Base-by-base conservation (phyloP, 1,140 invertebrate species). In the Papilio polyxenes region DNA sequence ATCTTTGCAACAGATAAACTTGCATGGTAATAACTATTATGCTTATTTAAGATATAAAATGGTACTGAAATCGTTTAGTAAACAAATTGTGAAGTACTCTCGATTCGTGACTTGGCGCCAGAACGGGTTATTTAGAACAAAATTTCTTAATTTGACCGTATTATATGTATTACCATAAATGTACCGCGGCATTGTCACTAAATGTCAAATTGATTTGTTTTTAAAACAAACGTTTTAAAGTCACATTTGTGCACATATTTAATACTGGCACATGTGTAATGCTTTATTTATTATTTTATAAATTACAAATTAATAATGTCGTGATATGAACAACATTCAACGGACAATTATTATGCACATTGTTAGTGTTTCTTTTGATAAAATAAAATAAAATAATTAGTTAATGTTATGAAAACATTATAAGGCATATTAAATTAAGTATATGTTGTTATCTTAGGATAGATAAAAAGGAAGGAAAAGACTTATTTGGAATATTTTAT, bases 121-220 rank as follows among this genome's bases (percentile, higher is more conserved):
- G 62, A 75, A 83, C 86, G 83, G 84, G 83, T 87, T 87, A 81
- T 86, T 83, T 85, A 82, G 84, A 85, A 84, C 84, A 17, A 82
- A 83, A 86, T 87, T 86, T 86, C 85, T 87, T 87, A 86, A 86
- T 86, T 84, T 81, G 72, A 85, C 83, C 83, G 81, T 84, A 82
- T 87, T 82, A 53, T 56, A 53, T 53, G 51, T 23, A 62, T 56
- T 78, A 59, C 76, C 31, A 56, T 59, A 78, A 78, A 62, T 10
- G 51, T 59, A 40, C 8, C 9, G 48, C 9, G 9, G 15, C 20
- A 65, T 51, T 75, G 75, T 75, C 8, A 0, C 23, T 44, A 9
- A 44, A 75, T 48, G 72, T 44, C 13, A 48, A n/a, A 7, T 17
- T 75, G 0, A n/a, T 75, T 40, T 75, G 37, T 49, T 49, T 20